These are phyloP conservation scores for Paramuricea clavata DNA, from an alignment of 92 coral and sea anemone species.

Conservation along the genomic window DNA sequence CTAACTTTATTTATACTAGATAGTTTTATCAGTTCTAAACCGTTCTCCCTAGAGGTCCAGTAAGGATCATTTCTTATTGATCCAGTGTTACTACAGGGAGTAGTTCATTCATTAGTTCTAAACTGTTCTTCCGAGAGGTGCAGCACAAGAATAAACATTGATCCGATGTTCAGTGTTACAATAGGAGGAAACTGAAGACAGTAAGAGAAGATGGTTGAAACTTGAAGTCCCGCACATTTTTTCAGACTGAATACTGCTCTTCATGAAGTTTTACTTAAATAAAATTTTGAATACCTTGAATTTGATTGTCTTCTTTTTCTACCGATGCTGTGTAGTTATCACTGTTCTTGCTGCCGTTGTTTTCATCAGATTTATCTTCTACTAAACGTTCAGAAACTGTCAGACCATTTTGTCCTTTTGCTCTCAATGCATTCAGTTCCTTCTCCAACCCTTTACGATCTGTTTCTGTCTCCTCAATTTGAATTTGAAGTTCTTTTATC, in stretches of 20 bases:
- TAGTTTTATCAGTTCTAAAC: no score
- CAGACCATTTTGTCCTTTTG: not conserved
- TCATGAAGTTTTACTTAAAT: not conserved
- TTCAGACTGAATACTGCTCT: not conserved
- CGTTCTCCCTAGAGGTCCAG: no score
- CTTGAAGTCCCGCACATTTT: no score
- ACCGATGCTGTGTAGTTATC: not conserved
- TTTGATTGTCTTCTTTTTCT: not conserved
- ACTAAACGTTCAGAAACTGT: not conserved
- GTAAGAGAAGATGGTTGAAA: no score
- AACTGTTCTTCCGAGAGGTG: no score
- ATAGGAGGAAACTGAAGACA: not conserved
- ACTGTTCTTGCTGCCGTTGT: not conserved
- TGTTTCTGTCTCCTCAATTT: slow-evolving; percentile 31
- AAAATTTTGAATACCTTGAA: slow-evolving; percentile 9
- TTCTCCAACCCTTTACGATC: slow-evolving; percentile 24
- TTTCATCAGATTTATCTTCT: not conserved
- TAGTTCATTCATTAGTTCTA: no score
- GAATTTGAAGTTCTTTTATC: slow-evolving; percentile 50
- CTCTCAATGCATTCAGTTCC: not conserved
- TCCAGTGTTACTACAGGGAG: no score
- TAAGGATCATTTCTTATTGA: no score
- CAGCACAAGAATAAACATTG: no score
- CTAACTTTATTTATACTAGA: no score
- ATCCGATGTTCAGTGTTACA: not conserved